A percentile compares a stretch with the other conserved stretches of the same genome.
Evolutionary conservation across 2,888 invertebrate species (phyloP).

Genomic region (Agrotis clavis): DNA sequence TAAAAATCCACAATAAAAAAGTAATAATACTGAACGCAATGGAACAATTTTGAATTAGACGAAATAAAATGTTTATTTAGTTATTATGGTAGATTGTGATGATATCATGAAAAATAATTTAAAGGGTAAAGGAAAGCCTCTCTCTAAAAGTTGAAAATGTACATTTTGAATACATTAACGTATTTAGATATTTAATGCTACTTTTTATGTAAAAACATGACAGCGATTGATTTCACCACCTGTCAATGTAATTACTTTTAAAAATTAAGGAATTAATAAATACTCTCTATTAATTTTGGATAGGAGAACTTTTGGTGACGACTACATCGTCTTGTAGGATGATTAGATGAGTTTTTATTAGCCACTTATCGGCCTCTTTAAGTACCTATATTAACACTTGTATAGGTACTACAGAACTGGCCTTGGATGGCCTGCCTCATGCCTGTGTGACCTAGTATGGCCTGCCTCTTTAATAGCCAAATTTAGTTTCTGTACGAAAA

Average conservation of each 20-base stretch:
- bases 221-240: neutral
- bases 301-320: neutral
- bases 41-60: slow-evolving; percentile 22
- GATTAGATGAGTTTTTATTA: neutral
- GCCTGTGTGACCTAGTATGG: neutral
- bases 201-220: neutral
- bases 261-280: neutral
- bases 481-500: neutral
- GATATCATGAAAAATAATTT: slow-evolving; percentile 3
- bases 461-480: too few species aligned
- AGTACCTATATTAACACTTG: neutral
- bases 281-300: neutral
- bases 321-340: too few species aligned
- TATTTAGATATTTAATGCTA: neutral
- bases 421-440: neutral
- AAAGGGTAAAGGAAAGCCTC: slow-evolving; percentile 1
- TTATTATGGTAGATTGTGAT: slow-evolving; percentile 55
- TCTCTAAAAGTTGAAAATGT: neutral
- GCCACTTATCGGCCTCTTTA: neutral
- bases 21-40: slow-evolving; percentile 56
- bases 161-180: neutral
- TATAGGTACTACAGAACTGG: neutral
- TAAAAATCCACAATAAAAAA: slow-evolving; percentile 7
- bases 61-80: neutral
- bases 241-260: neutral